A percentile compares a stretch with the other conserved stretches of the same genome.
These are phyloP conservation scores for Ochropleura leucogaster DNA, from an alignment of 2,888 invertebrate genomes.

Conservation along the genomic window DNA sequence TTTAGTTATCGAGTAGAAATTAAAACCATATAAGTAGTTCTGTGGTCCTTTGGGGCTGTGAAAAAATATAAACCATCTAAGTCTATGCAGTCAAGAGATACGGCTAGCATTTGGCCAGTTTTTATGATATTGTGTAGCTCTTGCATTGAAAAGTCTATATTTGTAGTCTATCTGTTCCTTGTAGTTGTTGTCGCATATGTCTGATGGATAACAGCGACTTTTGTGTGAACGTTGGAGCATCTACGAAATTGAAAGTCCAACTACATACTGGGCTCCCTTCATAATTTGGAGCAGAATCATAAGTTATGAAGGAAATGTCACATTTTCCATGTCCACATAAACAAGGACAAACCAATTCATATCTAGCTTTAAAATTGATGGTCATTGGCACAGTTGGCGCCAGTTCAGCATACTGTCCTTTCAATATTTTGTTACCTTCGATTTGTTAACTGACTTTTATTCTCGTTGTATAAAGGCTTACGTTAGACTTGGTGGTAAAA, in stretches of 20 bases:
- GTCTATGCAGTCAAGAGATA: no score
- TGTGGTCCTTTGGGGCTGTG: no score
- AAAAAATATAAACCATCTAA: no score
- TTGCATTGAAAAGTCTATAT: background rate
- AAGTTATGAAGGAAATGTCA: background rate
- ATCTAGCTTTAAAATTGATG: conserved; percentile 5
- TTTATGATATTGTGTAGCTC: background rate
- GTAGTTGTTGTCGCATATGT: background rate
- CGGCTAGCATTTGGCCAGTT: no score
- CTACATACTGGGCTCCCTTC: background rate
- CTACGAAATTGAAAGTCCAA: background rate
- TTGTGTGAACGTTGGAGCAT: background rate
- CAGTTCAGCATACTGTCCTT: conserved; percentile 11
- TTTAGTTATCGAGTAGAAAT: no score
- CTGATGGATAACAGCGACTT: background rate
- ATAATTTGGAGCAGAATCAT: background rate
- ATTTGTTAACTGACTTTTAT: background rate
- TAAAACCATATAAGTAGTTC: no score
- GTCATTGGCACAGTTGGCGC: conserved; percentile 39
- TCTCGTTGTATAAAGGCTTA: background rate
- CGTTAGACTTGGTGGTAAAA: background rate
- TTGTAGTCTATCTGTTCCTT: no score
- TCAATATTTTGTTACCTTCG: background rate
- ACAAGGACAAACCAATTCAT: conserved; percentile 5
- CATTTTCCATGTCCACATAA: background rate